phyloP scores from a whole-genome alignment of 2,797 vertebrate genomes.

The Poeciliopsis gracilis region DNA sequence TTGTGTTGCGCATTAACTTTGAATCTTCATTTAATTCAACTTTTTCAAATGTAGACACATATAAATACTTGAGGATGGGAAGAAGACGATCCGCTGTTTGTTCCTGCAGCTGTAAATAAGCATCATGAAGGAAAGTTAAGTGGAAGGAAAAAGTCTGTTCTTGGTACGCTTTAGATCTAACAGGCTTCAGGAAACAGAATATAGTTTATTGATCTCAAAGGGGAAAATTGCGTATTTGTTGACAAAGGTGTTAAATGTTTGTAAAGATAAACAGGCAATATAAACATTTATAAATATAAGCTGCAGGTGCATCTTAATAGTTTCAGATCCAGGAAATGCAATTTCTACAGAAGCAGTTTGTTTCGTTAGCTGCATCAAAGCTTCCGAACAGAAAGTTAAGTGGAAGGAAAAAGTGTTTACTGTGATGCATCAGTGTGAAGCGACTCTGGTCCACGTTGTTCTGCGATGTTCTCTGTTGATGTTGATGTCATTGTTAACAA shows the following conservation, averaged over 20 bases:
- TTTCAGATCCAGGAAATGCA: too few species aligned
- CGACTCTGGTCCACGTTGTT: not conserved
- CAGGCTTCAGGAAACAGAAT: not conserved
- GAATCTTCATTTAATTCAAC: not conserved
- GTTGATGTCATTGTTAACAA: not conserved
- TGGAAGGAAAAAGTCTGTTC: not conserved
- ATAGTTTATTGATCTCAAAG: too few species aligned
- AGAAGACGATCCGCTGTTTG: not conserved
- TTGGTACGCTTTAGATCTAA: not conserved
- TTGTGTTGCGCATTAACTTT: not conserved
- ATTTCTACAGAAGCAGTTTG: not conserved
- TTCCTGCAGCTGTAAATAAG: not conserved
- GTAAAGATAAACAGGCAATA: too few species aligned
- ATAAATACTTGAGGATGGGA: not conserved
- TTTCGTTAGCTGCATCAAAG: not conserved
- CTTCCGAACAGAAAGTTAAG: not conserved
- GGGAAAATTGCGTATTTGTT: too few species aligned
- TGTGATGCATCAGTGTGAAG: not conserved
- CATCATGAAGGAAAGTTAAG: not conserved
- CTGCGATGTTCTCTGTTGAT: not conserved
- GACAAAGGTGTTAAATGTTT: too few species aligned
- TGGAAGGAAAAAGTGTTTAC: not conserved
- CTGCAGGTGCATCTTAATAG: too few species aligned
- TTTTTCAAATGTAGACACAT: not conserved
- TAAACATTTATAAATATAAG: not conserved